These are phyloP conservation scores for Daboia siamensis DNA, from an alignment of 2,113 vertebrate species.

Conservation along the genomic window DNA sequence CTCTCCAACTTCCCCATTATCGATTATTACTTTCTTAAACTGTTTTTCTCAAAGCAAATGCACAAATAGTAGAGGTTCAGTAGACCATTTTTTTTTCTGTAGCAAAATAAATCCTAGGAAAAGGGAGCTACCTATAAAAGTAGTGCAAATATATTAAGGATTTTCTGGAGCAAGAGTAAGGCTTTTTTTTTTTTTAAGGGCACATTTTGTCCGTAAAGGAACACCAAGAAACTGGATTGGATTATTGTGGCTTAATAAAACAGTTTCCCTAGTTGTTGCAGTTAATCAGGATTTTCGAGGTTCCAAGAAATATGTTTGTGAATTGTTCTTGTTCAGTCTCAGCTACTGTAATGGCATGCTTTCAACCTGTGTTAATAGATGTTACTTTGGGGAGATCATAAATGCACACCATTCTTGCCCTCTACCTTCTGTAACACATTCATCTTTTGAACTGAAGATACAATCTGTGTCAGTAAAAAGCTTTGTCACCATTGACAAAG, in stretches of 20 bases:
- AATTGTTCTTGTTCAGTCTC: background rate
- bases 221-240: background rate
- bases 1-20: background rate
- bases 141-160: background rate
- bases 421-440: background rate
- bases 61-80: background rate
- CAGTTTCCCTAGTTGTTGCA: background rate
- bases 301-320: background rate
- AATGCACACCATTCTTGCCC: background rate
- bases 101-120: background rate
- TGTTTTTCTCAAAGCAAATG: background rate
- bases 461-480: background rate
- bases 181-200: background rate
- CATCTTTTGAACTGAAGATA: background rate
- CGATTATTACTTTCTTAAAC: background rate
- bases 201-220: background rate
- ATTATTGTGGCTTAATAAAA: background rate
- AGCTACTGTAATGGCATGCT: background rate
- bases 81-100: background rate
- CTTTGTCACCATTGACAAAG: background rate
- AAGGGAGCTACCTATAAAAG: background rate
- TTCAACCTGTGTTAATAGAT: background rate
- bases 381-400: conserved; percentile 2
- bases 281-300: background rate
- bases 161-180: background rate